Evolutionary conservation across 2,888 invertebrate genomes (phyloP).

Genomic region (Homarus gammarus): DNA sequence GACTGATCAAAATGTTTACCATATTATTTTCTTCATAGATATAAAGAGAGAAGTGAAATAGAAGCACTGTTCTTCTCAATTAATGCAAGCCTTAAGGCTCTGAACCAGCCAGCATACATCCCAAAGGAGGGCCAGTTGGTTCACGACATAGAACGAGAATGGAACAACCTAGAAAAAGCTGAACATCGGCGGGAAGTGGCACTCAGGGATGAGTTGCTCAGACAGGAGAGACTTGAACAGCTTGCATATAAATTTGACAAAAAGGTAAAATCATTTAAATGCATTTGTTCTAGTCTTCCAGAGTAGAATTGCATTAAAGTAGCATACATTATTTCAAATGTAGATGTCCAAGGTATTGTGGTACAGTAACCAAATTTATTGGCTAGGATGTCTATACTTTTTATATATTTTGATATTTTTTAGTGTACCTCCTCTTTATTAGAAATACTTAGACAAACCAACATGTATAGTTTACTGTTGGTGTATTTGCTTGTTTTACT

Average conservation of each 20-base stretch:
- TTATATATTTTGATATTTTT: too few relatives aligned
- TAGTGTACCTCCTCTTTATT: too few relatives aligned
- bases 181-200: slow-evolving; percentile 97
- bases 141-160: slow-evolving; percentile 96
- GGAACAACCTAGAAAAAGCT: slow-evolving; percentile 94
- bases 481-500: too few relatives aligned
- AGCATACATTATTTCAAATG: neutral
- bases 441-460: too few relatives aligned
- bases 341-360: too few relatives aligned
- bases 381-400: too few relatives aligned
- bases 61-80: slow-evolving; percentile 98
- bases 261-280: slow-evolving; percentile 83
- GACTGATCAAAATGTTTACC: too few relatives aligned
- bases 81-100: slow-evolving; percentile 92
- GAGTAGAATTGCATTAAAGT: neutral
- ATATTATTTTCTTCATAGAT: slow-evolving; percentile 83
- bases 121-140: slow-evolving; percentile 84
- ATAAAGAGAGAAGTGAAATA: slow-evolving; percentile 97
- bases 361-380: too few relatives aligned
- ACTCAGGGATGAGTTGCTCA: slow-evolving; percentile 90
- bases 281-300: too few relatives aligned
- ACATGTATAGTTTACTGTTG: too few relatives aligned
- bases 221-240: slow-evolving; percentile 96
- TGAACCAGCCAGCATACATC: slow-evolving; percentile 91
- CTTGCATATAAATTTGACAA: slow-evolving; percentile 97